Percentiles rank a stretch among this genome's conserved stretches.
phyloP scores from a whole-genome alignment of 2,113 vertebrate species.

The Mungos mungo region DNA sequence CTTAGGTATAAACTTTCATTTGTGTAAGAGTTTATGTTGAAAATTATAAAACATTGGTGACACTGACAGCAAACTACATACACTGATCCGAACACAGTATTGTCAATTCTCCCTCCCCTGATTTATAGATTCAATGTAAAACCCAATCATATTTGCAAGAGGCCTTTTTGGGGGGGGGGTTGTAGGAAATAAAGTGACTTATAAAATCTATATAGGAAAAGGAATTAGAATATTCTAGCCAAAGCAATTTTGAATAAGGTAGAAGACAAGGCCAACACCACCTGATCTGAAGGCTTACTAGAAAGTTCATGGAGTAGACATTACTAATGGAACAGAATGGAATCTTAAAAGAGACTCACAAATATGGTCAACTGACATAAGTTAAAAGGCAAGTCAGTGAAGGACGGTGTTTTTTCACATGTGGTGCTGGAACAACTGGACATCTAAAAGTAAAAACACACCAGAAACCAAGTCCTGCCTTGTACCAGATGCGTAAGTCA shows the following conservation, averaged over 20 bases:
- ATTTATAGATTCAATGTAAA: background rate
- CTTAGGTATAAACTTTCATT: background rate
- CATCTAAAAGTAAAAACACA: background rate
- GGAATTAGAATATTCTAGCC: background rate
- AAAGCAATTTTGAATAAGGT: background rate
- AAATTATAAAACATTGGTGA: background rate
- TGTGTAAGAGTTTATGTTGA: background rate
- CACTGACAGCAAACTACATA: background rate
- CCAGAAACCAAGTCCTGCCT: background rate
- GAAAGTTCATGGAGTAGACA: background rate
- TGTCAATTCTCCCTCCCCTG: background rate
- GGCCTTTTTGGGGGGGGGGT: background rate
- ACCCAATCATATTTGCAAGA: background rate
- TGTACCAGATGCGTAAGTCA: background rate
- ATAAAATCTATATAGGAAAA: slow-evolving; percentile 7
- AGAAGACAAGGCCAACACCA: background rate
- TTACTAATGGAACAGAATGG: background rate
- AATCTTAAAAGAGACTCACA: background rate
- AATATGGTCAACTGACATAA: background rate
- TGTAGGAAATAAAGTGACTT: background rate
- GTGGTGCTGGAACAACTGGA: background rate
- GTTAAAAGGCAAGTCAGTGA: background rate
- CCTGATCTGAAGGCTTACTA: background rate
- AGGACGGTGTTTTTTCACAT: background rate
- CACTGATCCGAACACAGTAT: background rate